Evolutionary conservation across 2,113 vertebrate species (phyloP).

Genomic region (Sula dactylatra): DNA sequence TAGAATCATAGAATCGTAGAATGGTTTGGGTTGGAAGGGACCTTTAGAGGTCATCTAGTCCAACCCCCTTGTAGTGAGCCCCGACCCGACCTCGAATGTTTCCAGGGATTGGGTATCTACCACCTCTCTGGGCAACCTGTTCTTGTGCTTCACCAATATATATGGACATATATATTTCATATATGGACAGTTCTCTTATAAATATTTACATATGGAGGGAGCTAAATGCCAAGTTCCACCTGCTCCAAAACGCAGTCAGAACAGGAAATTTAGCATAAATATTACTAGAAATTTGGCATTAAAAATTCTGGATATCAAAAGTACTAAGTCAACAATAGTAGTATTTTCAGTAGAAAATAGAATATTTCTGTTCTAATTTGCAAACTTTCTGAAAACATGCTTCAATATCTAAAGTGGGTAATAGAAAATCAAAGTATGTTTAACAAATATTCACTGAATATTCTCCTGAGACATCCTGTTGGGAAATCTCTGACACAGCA

Average conservation of each 20-base stretch:
- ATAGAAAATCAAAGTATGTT: background rate
- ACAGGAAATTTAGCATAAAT: background rate
- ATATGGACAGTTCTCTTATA: background rate
- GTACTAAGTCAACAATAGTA: too few species aligned
- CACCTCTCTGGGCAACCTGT: too few species aligned
- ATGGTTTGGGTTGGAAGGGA: too few species aligned
- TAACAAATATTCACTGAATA: background rate
- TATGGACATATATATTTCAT: too few species aligned
- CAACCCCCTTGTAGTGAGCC: too few species aligned
- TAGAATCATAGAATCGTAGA: too few species aligned
- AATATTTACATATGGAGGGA: background rate
- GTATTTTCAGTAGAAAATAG: background rate
- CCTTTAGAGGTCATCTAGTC: too few species aligned
- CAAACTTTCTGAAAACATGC: background rate
- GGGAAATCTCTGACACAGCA: background rate
- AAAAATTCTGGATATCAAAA: background rate
- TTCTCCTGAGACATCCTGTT: background rate
- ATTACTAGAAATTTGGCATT: background rate
- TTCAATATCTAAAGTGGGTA: background rate
- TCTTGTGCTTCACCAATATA: too few species aligned
- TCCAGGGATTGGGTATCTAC: too few species aligned
- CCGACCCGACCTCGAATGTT: too few species aligned
- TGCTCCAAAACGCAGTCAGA: background rate
- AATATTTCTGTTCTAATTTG: background rate
- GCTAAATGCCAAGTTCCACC: background rate